Evolutionary conservation across 1,140 invertebrate species (phyloP).

Genomic region (Sycophaga agraensis): DNA sequence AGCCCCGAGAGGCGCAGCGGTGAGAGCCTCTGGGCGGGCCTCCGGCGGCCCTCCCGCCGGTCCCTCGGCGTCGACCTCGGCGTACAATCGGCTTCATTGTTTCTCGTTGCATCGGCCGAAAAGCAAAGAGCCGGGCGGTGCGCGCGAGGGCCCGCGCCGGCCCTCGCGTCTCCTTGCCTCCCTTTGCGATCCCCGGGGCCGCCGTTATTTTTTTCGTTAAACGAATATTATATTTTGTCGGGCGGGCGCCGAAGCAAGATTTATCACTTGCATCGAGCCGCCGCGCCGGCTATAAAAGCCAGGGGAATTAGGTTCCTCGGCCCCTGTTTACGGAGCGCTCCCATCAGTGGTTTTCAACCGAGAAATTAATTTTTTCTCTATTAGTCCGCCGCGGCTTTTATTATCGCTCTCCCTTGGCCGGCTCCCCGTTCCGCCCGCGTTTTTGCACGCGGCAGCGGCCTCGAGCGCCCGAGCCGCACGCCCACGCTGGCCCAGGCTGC

Average conservation of each 20-base stretch:
- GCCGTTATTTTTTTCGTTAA: slow-evolving; percentile 48
- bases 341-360: slow-evolving; percentile 10
- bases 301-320: slow-evolving; percentile 11
- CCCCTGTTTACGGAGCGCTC: not conserved
- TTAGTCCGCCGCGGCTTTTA: slow-evolving; percentile 8
- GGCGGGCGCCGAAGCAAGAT: slow-evolving; percentile 41
- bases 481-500: too few relatives aligned
- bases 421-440: not conserved
- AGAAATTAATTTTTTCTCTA: slow-evolving; percentile 23
- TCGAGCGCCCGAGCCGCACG: too few relatives aligned
- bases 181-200: too few relatives aligned
- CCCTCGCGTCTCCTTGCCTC: too few relatives aligned
- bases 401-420: not conserved
- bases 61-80: too few relatives aligned
- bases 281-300: slow-evolving; percentile 18
- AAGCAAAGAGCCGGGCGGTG: slow-evolving; percentile 34
- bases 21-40: slow-evolving; percentile 18
- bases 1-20: not conserved
- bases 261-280: slow-evolving; percentile 39
- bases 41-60: too few relatives aligned
- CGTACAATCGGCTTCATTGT: slow-evolving; percentile 42
- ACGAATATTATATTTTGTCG: slow-evolving; percentile 43
- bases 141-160: too few relatives aligned
- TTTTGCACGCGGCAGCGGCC: too few relatives aligned
- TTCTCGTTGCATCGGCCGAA: slow-evolving; percentile 35